Evolutionary conservation across 2,797 vertebrate genomes (phyloP).

Genomic region (Crenichthys baileyi): DNA sequence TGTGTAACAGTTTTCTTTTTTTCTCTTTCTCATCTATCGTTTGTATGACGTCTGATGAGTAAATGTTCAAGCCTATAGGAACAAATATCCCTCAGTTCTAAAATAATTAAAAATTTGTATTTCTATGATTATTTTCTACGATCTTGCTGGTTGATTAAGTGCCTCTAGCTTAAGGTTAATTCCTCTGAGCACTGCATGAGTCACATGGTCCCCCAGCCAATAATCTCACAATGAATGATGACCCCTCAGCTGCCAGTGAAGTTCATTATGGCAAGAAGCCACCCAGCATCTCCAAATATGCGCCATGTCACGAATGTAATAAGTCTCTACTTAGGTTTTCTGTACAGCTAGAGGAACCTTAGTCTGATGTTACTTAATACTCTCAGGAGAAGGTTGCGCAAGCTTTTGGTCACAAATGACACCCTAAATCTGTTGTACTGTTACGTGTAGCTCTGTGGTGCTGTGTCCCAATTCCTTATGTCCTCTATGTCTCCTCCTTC

Average conservation of each 20-base stretch:
- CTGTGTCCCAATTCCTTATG: conserved; percentile 42
- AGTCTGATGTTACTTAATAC: neutral
- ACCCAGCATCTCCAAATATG: conserved; percentile 32
- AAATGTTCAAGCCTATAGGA: neutral
- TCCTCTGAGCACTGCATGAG: conserved; percentile 29
- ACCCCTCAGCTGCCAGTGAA: conserved; percentile 49
- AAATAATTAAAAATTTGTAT: neutral
- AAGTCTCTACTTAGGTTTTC: conserved; percentile 2
- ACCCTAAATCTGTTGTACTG: conserved; percentile 16
- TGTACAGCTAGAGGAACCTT: neutral
- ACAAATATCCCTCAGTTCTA: neutral
- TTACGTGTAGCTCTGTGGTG: conserved; percentile 10
- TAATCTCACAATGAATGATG: conserved; percentile 55
- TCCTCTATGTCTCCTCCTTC: conserved; percentile 68
- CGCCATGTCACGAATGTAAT: conserved; percentile 15
- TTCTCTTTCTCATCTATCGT: neutral
- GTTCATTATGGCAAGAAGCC: conserved; percentile 46
- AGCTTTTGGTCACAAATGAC: conserved; percentile 9
- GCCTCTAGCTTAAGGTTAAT: conserved; percentile 40
- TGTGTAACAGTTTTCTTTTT: neutral
- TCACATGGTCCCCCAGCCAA: conserved; percentile 54
- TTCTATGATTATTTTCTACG: conserved; percentile 29
- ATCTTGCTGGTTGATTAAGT: conserved; percentile 54
- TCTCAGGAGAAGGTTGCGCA: conserved; percentile 12
- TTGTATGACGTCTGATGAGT: neutral